A percentile compares a stretch with the other conserved stretches of the same genome.
These are phyloP conservation scores for Brachionus paranguensis DNA, from an alignment of 1,140 invertebrate genomes.

Conservation along the genomic window DNA sequence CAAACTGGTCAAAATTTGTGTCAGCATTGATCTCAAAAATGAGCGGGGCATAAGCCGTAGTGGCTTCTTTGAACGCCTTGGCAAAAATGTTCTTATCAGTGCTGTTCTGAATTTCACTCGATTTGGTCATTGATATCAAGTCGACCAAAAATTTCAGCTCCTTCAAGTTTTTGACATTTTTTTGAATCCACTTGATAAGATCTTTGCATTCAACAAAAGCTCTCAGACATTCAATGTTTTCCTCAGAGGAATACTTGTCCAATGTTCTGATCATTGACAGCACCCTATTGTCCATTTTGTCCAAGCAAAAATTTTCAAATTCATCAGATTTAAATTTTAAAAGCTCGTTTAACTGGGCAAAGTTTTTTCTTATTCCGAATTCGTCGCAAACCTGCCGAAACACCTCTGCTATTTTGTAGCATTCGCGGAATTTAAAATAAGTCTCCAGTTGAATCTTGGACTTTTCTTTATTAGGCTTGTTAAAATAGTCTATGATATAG, in stretches of 20 bases:
- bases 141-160: slow-evolving; percentile 52
- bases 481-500: slow-evolving; percentile 4
- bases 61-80: slow-evolving; percentile 45
- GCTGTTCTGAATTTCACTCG: slow-evolving; percentile 46
- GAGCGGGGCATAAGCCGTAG: slow-evolving; percentile 49
- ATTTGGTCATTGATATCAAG: slow-evolving; percentile 47
- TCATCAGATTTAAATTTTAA: background rate
- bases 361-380: background rate
- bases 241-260: background rate
- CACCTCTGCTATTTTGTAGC: background rate
- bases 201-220: slow-evolving; percentile 43
- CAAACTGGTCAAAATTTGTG: slow-evolving; percentile 43
- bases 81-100: slow-evolving; percentile 41
- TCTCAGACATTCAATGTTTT: slow-evolving; percentile 43
- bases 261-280: background rate
- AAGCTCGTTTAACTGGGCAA: background rate
- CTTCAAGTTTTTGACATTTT: slow-evolving; percentile 44
- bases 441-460: background rate
- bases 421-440: slow-evolving; percentile 7
- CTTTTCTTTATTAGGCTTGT: background rate
- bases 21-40: slow-evolving; percentile 46
- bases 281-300: background rate
- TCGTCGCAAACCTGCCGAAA: background rate
- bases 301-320: slow-evolving; percentile 15
- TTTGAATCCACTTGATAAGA: slow-evolving; percentile 46